Base-by-base conservation (phyloP, 2,888 invertebrate genomes). In the Tortrix viridana region DNA sequence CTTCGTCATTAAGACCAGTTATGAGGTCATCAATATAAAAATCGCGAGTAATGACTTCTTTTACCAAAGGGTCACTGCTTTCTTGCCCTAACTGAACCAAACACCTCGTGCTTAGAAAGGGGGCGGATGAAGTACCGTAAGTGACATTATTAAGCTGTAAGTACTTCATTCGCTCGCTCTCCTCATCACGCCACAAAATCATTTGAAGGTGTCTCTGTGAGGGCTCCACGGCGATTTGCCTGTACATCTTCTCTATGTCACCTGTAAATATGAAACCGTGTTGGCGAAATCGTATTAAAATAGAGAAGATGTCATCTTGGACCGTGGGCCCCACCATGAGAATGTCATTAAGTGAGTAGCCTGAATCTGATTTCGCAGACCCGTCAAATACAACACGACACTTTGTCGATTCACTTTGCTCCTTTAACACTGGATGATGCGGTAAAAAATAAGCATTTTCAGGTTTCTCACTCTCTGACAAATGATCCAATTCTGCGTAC, bases 161-260 rank as follows among this genome's bases (percentile, higher is more conserved):
- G 7, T 65, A 56, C 20, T 65, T 46, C 3, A 74, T 52, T 14
- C 68, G 60, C 16, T 72, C 54, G 9, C 56, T 43, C 6, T 69
- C 65, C 43, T 69, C 20, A 5, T 67, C 57, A 19, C 78, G 57
- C 84, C 81, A 84, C 1, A 85, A 53, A 9, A 86, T 82, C n/a
- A 71, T 63, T 55, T 82, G 83, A 5, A 73, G 68, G n/a, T 71
- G 47, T 26, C 71, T 55, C 48, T 84, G 74, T 1, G 67, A 64
- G 0, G 63, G 50, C n/a, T 70, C 56, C 0, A 83, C 58, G 0
- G 43, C 12, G n/a, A 81, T 71, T 61, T 80, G 79, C 0, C 79
- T 68, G 59, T 76, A 82, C 76, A 82, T 82, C 65, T 82, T 80
- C 19, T 66, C 71, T 23, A 85, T 75, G 54, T 83, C 82, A 1